Percentiles rank a stretch among this genome's conserved stretches.
Evolutionary conservation across 2,113 vertebrate genomes (phyloP).

Genomic region (Gobio gobio): DNA sequence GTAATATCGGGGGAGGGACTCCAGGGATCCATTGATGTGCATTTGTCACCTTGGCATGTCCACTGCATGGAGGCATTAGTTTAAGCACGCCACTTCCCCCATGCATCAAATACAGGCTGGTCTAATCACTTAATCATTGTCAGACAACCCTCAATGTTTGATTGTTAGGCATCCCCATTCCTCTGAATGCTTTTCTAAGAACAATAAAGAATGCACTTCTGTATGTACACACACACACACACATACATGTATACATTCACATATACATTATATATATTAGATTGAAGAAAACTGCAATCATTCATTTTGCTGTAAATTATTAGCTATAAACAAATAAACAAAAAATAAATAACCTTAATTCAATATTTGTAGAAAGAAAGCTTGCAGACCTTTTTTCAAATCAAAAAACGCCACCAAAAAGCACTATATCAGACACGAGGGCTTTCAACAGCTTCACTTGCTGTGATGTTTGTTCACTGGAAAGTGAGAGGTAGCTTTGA

Average conservation of each 20-base stretch:
- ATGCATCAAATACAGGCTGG: slow-evolving; percentile 8
- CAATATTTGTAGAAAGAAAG: background rate
- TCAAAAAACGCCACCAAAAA: background rate
- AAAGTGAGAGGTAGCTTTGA: slow-evolving; percentile 44
- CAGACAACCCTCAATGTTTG: background rate
- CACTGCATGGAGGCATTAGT: slow-evolving; percentile 28
- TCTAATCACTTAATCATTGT: slow-evolving; percentile 12
- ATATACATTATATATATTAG: background rate
- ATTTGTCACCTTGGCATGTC: slow-evolving; percentile 51
- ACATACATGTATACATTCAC: too few species aligned
- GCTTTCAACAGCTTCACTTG: slow-evolving; percentile 19
- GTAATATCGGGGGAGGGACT: slow-evolving; percentile 24
- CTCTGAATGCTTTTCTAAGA: background rate
- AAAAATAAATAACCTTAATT: background rate
- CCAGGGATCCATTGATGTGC: slow-evolving; percentile 38
- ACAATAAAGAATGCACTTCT: background rate
- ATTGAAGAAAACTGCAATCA: background rate
- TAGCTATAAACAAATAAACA: background rate
- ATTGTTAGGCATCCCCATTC: background rate
- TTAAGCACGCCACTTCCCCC: background rate
- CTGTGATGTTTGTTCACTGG: background rate
- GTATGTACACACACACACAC: background rate
- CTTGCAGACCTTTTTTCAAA: background rate
- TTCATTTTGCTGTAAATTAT: background rate
- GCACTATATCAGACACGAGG: background rate